Base-by-base conservation (phyloP, 2,888 invertebrate species). In the Drosophila algonquin region DNA sequence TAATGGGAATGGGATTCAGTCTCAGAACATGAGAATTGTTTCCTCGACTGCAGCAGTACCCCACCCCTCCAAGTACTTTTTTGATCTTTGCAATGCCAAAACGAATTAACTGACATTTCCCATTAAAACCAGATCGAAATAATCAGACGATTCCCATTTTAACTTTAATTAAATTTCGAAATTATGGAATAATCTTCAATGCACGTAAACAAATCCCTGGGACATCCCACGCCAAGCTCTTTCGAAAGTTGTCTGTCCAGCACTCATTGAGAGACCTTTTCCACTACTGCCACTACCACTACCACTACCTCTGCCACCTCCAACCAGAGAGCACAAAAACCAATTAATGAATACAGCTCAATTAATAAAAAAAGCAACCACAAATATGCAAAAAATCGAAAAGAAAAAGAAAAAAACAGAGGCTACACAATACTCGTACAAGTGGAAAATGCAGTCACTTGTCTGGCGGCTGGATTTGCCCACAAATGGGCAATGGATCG, bases 181-280 rank as follows among this genome's bases (percentile, higher is more conserved):
- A 57, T 30, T 51, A 63, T 32, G 24, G 27, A 30, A 40, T 35
- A 51, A 58, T 46, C 69, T 24, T 35, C 1, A 40, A 14, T 6
- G 50, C 32, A 27, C 59, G 54, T 46, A 54, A 74, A 70, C 71
- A 54, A 59, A 59, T 64, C 72, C 55, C 73, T 65, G 73, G 52
- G 46, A 73, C 54, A 73, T 73, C 14, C 14, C 5, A 57, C 67
- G 59, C 48, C 59, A 6, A 4, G 40, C 40, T 45, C 40, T 67
- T 83, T 84, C 78, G 83, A 83, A 83, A 83, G 83, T 83, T 83
- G 83, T 60, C 63, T 63, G 67, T 52, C 82, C 61, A 81, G 77
- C 74, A 73, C 47, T 78, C 73, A 76, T 57, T 60, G 53, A 35
- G 18, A 50, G 71, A 70, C 62, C 71, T 70, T 70, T 62, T 71